These are phyloP conservation scores for Myzus persicae DNA, from an alignment of 1,140 invertebrate genomes.

Conservation along the genomic window DNA sequence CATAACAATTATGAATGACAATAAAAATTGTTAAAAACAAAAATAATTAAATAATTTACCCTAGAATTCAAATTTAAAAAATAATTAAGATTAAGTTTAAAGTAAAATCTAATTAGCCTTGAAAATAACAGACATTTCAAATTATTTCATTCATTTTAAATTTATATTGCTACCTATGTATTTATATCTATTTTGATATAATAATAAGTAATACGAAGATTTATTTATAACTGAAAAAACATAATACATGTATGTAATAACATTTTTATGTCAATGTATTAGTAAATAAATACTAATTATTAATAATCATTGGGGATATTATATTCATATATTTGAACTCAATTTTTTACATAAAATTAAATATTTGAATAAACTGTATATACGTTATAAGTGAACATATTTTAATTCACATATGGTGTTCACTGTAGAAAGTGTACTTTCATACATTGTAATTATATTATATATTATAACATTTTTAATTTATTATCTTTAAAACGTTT, in stretches of 20 bases:
- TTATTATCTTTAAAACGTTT: accelerated
- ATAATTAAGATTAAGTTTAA: background rate
- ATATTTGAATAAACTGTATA: too few species aligned
- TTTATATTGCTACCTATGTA: background rate
- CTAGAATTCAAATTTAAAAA: background rate
- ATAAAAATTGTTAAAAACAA: background rate
- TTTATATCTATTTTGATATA: background rate
- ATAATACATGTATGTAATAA: background rate
- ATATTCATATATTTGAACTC: too few species aligned
- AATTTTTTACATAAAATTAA: too few species aligned
- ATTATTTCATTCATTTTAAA: background rate
- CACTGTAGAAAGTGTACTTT: background rate
- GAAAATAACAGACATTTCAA: background rate
- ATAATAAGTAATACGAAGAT: background rate
- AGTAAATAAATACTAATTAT: too few species aligned
- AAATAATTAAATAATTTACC: background rate
- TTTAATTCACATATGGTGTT: too few species aligned
- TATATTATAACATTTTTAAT: background rate
- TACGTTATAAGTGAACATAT: too few species aligned
- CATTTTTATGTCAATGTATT: background rate
- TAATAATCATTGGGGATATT: too few species aligned
- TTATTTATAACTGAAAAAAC: background rate
- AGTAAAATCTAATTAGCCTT: background rate
- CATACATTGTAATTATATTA: background rate
- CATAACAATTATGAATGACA: background rate